Evolutionary conservation across 2,113 vertebrate species (phyloP).

Genomic region (Oenanthe melanoleuca): DNA sequence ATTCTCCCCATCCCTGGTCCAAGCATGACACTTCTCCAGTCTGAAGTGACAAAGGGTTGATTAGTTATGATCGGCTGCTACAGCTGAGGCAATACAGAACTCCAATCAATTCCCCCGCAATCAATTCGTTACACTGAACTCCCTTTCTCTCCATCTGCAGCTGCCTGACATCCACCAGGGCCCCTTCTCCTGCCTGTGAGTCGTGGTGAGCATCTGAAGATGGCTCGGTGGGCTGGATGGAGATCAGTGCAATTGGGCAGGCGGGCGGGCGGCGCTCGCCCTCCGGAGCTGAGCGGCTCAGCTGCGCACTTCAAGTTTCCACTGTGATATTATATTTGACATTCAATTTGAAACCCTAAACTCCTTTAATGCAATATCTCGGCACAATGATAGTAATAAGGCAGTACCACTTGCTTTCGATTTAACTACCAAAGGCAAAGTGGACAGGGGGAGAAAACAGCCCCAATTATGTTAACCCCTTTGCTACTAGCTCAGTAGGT

Average conservation of each 20-base stretch:
- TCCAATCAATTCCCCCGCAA: slow-evolving; percentile 48
- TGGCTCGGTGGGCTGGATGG: slow-evolving; percentile 4
- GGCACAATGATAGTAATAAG: slow-evolving; percentile 70
- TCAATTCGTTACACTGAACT: slow-evolving; percentile 55
- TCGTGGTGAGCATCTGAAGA: slow-evolving; percentile 37
- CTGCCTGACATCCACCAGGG: slow-evolving; percentile 3
- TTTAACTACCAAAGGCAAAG: slow-evolving; percentile 64
- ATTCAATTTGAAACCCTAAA: slow-evolving; percentile 73
- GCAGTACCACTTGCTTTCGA: slow-evolving; percentile 39
- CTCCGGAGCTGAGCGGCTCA: slow-evolving; percentile 44
- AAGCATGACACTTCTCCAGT: neutral
- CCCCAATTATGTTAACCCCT: slow-evolving; percentile 54
- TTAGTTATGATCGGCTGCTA: slow-evolving; percentile 49
- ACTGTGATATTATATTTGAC: slow-evolving; percentile 73
- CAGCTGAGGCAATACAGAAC: slow-evolving; percentile 8
- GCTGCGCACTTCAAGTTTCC: slow-evolving; percentile 52
- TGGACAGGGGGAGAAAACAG: neutral
- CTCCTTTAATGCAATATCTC: slow-evolving; percentile 68
- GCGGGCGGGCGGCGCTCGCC: neutral
- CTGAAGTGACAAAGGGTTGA: slow-evolving; percentile 40
- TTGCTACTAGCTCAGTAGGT: neutral
- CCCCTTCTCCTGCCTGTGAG: neutral
- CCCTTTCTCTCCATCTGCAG: neutral
- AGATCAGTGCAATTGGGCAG: neutral
- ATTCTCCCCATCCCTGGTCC: neutral